Base-by-base conservation (phyloP, 2,888 invertebrate species). In the Nebria brevicollis region DNA sequence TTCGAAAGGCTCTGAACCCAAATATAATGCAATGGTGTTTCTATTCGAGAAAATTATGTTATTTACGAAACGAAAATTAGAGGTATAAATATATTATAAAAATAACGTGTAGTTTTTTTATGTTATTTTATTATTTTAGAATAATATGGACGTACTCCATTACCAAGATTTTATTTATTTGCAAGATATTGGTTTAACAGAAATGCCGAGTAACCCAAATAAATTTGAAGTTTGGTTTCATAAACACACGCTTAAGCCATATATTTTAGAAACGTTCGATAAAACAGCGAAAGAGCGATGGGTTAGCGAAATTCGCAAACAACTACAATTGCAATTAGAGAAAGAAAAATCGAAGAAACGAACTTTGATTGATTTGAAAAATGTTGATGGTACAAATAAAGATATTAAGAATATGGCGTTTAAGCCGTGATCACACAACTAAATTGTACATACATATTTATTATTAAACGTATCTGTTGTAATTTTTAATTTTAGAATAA, bases 31-130 rank as follows among this genome's bases (percentile, higher is more conserved):
- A 1, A 83, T 83, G 83, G 80, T 83, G 11, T 83, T 81, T 73
- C 80, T 83, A 66, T 83, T 83, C 54, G 82, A 83, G n/a, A 82
- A 83, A 77, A 79, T 81, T 43, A 80, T 83, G 20, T 41, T 83
- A 66, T 82, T 83, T 15, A 83, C 83, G 25, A 75, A 83, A 82
- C 74, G 34, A 26, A 72, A 13, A 77, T 75, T 77, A 34, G 81
- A 83, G 77, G 83, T 83, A 72, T n/a, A 2, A 34, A 34, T 34
- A 1, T 34, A 34, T 34, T 26, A 41, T 20, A 68, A 68, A 41
- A 68, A 10, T 76, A 15, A n/a, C 20, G 7, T 54, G 8, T 13
- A 54, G 54, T 54, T 6, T 5, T 54, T 54, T 11, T 6, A 11
- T 54, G 54, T 54, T 54, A 7, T 66, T 25, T 76, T 66, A 7